Conservation (phyloP, 2,113 vertebrate species). For the Callionymus lyra region DNA sequence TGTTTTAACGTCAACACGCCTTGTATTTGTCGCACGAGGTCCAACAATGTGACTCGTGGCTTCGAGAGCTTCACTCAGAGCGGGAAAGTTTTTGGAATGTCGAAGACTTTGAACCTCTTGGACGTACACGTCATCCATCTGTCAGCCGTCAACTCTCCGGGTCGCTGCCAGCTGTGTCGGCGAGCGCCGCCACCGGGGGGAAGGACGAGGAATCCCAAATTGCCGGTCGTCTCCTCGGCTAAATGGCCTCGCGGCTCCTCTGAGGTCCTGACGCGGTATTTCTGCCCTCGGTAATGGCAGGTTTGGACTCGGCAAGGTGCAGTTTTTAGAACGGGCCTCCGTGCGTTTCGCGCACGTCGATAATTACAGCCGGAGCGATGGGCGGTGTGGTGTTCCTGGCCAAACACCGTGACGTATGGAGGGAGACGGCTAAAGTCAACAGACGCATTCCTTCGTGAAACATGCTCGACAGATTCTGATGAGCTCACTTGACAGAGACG, state of each 20-base stretch:
- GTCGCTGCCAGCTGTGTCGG: no score
- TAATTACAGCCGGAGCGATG: conserved; percentile 34
- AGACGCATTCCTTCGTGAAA: conserved; percentile 34
- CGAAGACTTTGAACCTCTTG: no score
- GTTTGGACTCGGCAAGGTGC: conserved; percentile 38
- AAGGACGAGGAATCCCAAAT: conserved; percentile 32
- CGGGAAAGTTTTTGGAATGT: no score
- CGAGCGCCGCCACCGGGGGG: neutral
- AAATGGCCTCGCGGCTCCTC: conserved; percentile 21
- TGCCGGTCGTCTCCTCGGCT: conserved; percentile 22
- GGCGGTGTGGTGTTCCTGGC: conserved; percentile 20
- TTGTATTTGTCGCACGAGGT: no score
- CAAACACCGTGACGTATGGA: conserved; percentile 32
- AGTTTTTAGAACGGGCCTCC: conserved; percentile 27
- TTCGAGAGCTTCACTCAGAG: no score
- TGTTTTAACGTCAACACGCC: no score
- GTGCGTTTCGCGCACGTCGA: conserved; percentile 18
- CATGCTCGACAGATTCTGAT: conserved; percentile 26
- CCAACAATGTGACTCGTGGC: no score
- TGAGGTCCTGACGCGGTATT: conserved; percentile 43
- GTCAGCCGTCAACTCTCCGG: no score
- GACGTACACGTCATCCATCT: no score
- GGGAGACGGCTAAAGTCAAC: conserved; percentile 37
- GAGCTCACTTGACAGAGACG: conserved; percentile 23
- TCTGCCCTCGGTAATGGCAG: conserved; percentile 50